Conservation (phyloP, 2,797 vertebrate species). For the Liasis olivaceus region DNA sequence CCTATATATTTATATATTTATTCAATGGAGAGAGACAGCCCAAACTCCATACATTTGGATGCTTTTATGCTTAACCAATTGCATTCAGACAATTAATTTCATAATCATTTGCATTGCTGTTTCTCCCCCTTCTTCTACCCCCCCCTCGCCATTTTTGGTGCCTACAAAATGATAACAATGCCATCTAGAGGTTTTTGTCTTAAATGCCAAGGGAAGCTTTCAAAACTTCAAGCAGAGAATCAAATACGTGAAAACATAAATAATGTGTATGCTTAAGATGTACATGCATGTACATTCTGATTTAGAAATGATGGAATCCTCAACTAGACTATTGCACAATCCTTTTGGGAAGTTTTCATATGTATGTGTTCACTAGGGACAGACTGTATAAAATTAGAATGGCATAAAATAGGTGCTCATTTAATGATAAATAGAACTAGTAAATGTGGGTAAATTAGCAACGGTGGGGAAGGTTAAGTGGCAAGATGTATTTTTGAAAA, state of each 20-base stretch:
- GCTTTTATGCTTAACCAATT: background rate
- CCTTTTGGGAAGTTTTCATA: background rate
- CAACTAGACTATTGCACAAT: background rate
- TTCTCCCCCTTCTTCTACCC: background rate
- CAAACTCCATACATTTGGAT: background rate
- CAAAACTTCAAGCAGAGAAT: slow-evolving; percentile 30
- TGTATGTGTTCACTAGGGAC: background rate
- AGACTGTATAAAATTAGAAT: background rate
- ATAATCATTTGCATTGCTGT: background rate
- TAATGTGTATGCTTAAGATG: background rate
- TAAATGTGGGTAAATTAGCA: background rate
- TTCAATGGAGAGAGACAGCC: background rate
- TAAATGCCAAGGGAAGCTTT: slow-evolving; percentile 41
- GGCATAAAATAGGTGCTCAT: background rate
- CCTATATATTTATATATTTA: background rate
- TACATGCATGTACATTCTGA: background rate
- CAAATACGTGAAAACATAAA: background rate
- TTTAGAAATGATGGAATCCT: background rate
- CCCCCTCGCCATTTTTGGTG: background rate
- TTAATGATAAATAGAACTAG: background rate
- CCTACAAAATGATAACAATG: slow-evolving; percentile 14
- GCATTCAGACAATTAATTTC: background rate
- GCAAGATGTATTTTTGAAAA: background rate
- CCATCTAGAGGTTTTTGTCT: slow-evolving; percentile 70
- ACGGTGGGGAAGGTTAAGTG: too few species aligned